Base-by-base conservation (phyloP, 2,888 invertebrate species). In the Thereva nobilitata region DNA sequence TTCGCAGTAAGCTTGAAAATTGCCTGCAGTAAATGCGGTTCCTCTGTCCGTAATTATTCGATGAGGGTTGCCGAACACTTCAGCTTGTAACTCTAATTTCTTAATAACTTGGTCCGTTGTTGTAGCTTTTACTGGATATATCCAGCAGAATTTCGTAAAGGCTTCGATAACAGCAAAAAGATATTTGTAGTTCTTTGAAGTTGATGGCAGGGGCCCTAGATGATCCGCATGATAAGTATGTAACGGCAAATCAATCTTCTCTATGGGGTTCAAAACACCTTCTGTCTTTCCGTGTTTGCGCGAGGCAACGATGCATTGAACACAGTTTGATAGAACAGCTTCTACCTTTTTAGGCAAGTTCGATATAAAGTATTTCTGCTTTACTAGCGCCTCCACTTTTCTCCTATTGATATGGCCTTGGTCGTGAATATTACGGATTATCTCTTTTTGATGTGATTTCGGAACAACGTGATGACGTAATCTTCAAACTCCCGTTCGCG, bases 161-260 rank as follows among this genome's bases (percentile, higher is more conserved):
- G 6, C 37, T 4, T 41, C 54, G 0, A 41, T 23, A 7, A 12
- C 40, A 1, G 41, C 54, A 12, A 54, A 3, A 12, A 54, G 72
- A 53, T 78, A 71, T 45, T 75, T 75, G 41, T 77, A 76, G 9
- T 67, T 64, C 49, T 76, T 76, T 1, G 68, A 70, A 0, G 75
- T 77, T n/a, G 71, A 71, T 0, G 71, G 66, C 44, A 75, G 10
- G 2, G 76, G 76, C 4, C 77, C 76, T 4, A 78, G n/a, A 47
- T 79, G 78, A 53, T 77, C 77, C 6, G 74, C 42, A 49, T 77
- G 76, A 5, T 71, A 72, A 0, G 75, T 76, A 6, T 72, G 65
- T 6, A 77, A 53, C 4, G 76, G 76, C 1, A 53, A 44, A 0
- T 67, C 71, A 7, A 68, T 75, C 45, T 78, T 77, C 9, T 73